These are phyloP conservation scores for Chiroxiphia lanceolata DNA, from an alignment of 2,797 vertebrate genomes.

Conservation along the genomic window DNA sequence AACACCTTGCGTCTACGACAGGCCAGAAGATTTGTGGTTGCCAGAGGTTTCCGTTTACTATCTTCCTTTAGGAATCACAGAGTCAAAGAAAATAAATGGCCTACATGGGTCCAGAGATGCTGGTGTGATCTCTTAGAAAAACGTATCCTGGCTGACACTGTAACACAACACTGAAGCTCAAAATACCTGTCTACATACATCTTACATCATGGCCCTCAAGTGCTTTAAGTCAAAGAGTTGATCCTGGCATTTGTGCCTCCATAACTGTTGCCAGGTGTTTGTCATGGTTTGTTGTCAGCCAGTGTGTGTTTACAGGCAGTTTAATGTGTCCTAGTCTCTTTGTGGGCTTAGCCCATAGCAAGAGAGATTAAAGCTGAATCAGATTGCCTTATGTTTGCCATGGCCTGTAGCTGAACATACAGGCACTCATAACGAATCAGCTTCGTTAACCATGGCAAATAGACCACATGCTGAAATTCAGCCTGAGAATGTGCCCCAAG, in stretches of 20 bases:
- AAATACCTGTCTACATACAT: fast-evolving
- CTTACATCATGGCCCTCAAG: fast-evolving
- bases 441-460: not conserved
- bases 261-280: not conserved
- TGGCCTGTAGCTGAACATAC: not conserved
- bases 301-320: not conserved
- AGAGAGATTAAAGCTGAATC: not conserved
- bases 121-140: not conserved
- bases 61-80: not conserved
- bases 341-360: not conserved
- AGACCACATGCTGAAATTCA: not conserved
- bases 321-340: not conserved
- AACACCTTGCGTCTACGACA: not conserved
- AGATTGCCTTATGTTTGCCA: not conserved
- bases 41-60: not conserved
- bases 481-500: not conserved
- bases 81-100: not conserved
- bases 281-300: not conserved
- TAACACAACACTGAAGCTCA: not conserved
- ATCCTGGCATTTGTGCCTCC: not conserved
- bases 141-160: not conserved
- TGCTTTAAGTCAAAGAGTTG: not conserved
- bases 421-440: not conserved
- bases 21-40: not conserved
- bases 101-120: not conserved